Conservation (phyloP, 2,888 invertebrate genomes). For the Eubasilissa splendida region DNA sequence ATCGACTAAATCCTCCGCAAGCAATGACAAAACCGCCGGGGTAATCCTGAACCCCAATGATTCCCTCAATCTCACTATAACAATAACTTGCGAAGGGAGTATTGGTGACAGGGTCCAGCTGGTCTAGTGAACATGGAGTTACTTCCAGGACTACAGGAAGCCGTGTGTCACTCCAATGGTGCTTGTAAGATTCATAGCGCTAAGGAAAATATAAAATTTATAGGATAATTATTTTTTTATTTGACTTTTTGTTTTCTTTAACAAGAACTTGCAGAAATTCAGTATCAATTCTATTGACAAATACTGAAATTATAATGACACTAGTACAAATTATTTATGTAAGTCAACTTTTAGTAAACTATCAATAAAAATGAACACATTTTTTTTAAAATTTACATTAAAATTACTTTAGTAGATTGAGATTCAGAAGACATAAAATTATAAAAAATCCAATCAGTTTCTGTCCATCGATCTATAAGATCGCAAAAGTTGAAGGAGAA, state of each 20-base stretch:
- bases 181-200: conserved; percentile 93
- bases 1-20: conserved; percentile 90
- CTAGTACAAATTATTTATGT: background rate
- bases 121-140: conserved; percentile 93
- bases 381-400: background rate
- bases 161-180: conserved; percentile 96
- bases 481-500: too few species aligned
- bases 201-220: conserved; percentile 63
- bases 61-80: conserved; percentile 69
- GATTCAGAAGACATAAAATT: too few species aligned
- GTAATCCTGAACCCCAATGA: conserved; percentile 85
- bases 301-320: background rate
- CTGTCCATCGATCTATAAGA: too few species aligned
- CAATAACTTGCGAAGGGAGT: conserved; percentile 79
- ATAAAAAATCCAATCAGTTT: too few species aligned
- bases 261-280: background rate
- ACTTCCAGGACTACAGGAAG: conserved; percentile 92
- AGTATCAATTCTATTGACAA: background rate
- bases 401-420: too few species aligned
- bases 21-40: conserved; percentile 95
- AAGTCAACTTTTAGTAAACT: background rate
- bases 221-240: background rate
- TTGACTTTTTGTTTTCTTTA: background rate
- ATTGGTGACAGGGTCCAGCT: conserved; percentile 90
- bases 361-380: background rate